Evolutionary conservation across 2,113 vertebrate species (phyloP).

Genomic region (Trinectes maculatus): DNA sequence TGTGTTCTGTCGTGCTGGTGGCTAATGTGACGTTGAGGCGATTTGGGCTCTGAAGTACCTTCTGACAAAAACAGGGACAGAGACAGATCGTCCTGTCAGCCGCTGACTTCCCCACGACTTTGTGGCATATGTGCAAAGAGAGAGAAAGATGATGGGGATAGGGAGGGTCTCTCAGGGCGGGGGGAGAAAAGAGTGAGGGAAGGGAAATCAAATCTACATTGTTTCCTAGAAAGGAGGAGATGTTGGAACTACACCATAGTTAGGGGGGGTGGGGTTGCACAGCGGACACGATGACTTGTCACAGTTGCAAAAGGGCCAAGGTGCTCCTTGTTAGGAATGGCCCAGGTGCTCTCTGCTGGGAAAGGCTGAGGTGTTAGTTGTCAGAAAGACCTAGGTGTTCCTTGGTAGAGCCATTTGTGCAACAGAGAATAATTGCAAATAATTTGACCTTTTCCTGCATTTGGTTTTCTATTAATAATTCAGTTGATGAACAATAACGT

Average conservation of each 20-base stretch:
- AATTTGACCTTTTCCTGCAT: no score
- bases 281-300: neutral
- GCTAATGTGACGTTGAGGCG: constrained; percentile 25
- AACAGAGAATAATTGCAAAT: no score
- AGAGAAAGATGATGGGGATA: neutral
- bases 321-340: neutral
- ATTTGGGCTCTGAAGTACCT: constrained; percentile 22
- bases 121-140: constrained; percentile 7
- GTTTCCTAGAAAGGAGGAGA: neutral
- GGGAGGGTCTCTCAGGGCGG: neutral
- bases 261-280: neutral
- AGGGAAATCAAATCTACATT: neutral
- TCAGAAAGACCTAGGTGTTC: neutral
- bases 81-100: constrained; percentile 43
- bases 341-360: neutral
- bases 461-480: neutral
- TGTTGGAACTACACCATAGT: neutral
- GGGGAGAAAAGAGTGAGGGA: neutral
- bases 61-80: constrained; percentile 15
- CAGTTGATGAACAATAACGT: no score
- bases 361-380: neutral
- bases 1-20: constrained; percentile 38
- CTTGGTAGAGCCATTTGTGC: neutral
- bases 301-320: neutral
- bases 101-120: constrained; percentile 2